Percentiles rank a stretch among this genome's conserved stretches.
Conservation (phyloP, 2,888 invertebrate species). For the Scaptomyza cyrtandrae region DNA sequence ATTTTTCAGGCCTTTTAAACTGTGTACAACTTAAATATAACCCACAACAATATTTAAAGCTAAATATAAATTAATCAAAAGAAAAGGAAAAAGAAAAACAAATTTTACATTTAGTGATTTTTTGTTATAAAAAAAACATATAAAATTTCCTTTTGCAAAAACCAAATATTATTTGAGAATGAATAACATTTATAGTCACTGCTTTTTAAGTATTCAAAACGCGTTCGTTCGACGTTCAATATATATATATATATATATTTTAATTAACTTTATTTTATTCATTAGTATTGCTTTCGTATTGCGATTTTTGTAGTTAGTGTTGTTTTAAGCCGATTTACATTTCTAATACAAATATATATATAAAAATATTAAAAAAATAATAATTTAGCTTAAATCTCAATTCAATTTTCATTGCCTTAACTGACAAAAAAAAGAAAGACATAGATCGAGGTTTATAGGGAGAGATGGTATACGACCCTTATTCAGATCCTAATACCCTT, state of each 20-base stretch:
- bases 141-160: conserved; percentile 69
- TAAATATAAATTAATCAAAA: conserved; percentile 40
- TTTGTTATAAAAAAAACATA: conserved; percentile 22
- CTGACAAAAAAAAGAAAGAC: background rate
- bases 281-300: conserved; percentile 38
- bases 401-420: background rate
- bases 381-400: background rate
- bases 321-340: conserved; percentile 60
- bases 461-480: conserved; percentile 39
- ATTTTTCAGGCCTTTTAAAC: conserved; percentile 66
- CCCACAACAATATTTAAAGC: conserved; percentile 38
- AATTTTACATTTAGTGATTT: conserved; percentile 27
- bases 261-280: conserved; percentile 12
- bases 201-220: conserved; percentile 69
- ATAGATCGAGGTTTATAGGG: conserved; percentile 15
- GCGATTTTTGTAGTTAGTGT: conserved; percentile 53
- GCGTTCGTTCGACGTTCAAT: conserved; percentile 28
- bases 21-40: conserved; percentile 63
- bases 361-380: conserved; percentile 54
- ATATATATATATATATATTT: conserved; percentile 18
- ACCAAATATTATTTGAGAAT: conserved; percentile 71
- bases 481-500: conserved; percentile 43
- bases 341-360: conserved; percentile 42
- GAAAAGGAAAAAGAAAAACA: background rate
- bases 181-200: conserved; percentile 66